phyloP scores from a whole-genome alignment of 2,888 invertebrate genomes.

The Eupithecia subumbrata region DNA sequence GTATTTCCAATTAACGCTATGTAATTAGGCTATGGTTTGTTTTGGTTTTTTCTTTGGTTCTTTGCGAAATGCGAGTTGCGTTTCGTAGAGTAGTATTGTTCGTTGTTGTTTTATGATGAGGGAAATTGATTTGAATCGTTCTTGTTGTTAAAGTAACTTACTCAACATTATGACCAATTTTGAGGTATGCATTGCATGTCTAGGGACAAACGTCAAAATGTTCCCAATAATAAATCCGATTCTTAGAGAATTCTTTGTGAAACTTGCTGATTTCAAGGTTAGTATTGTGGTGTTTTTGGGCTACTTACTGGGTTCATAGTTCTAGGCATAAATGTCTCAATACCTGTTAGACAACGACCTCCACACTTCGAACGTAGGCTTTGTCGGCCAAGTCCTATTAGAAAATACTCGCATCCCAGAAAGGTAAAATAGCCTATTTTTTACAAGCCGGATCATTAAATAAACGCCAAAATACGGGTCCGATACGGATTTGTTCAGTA shows the following conservation, averaged over 20 bases:
- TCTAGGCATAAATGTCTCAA: not conserved
- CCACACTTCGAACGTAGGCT: not conserved
- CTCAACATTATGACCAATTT: slow-evolving; percentile 16
- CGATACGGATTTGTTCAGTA: not conserved
- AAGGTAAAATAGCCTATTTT: not conserved
- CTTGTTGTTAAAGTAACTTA: not conserved
- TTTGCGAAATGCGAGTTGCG: no score
- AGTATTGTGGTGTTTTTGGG: slow-evolving; percentile 3
- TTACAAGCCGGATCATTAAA: not conserved
- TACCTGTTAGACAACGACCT: not conserved
- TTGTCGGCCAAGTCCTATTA: not conserved
- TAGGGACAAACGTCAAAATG: slow-evolving; percentile 20
- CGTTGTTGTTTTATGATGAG: no score
- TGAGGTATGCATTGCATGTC: slow-evolving; percentile 20
- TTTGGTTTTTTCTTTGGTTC: no score
- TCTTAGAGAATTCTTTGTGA: slow-evolving; percentile 10
- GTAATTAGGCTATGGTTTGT: no score
- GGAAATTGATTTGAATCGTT: no score
- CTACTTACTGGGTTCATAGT: not conserved
- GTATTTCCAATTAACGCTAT: no score
- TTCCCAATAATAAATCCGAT: slow-evolving; percentile 5
- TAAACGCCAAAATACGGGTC: not conserved
- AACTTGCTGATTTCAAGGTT: slow-evolving; percentile 19
- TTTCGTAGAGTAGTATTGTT: no score
- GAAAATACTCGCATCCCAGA: not conserved